These are phyloP conservation scores for Umimayanthus chanpuru DNA, from an alignment of 92 coral and sea anemone species.

Conservation along the genomic window DNA sequence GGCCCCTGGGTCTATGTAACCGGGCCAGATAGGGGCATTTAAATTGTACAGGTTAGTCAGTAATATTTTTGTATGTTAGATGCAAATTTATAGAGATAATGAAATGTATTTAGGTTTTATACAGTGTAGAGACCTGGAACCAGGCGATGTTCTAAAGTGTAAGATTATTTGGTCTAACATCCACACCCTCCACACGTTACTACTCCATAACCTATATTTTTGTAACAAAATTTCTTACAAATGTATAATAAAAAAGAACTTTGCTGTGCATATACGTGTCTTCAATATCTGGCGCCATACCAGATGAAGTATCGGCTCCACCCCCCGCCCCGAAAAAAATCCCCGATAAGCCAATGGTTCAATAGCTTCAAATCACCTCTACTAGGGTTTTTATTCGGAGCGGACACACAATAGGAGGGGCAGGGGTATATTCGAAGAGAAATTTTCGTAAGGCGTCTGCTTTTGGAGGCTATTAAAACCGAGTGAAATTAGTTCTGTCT, in stretches of 20 bases:
- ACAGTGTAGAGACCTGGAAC: neutral
- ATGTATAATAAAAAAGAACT: neutral
- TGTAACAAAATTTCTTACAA: no score
- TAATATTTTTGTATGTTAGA: constrained; percentile 31
- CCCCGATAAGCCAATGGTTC: no score
- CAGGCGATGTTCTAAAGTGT: neutral
- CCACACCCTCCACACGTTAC: neutral
- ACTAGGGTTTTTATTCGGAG: no score
- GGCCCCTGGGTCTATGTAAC: no score
- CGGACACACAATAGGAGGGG: no score
- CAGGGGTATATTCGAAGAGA: no score
- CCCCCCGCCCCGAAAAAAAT: no score
- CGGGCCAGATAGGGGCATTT: neutral
- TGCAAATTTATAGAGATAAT: neutral
- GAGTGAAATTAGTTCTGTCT: no score
- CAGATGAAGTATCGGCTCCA: neutral
- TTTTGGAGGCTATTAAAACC: no score
- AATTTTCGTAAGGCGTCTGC: no score
- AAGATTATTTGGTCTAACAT: constrained; percentile 1
- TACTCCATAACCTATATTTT: constrained; percentile 25
- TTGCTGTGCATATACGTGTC: neutral
- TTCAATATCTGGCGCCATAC: neutral
- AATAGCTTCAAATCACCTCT: no score
- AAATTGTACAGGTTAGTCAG: neutral
- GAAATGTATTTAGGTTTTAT: constrained; percentile 5